These are phyloP conservation scores for Kryptolebias marmoratus DNA, from an alignment of 2,113 vertebrate species.

Conservation along the genomic window DNA sequence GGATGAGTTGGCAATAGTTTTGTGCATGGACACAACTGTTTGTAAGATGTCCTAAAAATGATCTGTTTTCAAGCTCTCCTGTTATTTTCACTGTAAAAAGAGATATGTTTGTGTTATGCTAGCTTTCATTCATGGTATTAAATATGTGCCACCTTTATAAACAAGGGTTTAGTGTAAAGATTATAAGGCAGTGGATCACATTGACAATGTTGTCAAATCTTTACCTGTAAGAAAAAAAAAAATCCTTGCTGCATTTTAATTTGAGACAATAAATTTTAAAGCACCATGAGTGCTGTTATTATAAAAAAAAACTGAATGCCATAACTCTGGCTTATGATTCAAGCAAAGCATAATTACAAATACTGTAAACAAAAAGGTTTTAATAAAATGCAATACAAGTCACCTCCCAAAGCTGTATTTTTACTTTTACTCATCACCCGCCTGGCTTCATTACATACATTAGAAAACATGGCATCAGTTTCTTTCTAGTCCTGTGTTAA, in stretches of 20 bases:
- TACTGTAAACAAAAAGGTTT: slow-evolving; percentile 4
- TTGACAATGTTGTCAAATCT: slow-evolving; percentile 14
- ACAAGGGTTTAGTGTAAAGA: background rate
- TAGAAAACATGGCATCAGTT: slow-evolving; percentile 41
- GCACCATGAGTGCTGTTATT: slow-evolving; percentile 43
- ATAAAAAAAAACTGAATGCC: slow-evolving; percentile 39
- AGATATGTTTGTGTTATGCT: background rate
- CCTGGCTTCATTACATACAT: slow-evolving; percentile 33
- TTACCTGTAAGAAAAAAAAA: slow-evolving; percentile 38
- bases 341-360: slow-evolving; percentile 48
- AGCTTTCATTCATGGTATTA: background rate
- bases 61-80: background rate
- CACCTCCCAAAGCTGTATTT: slow-evolving; percentile 32
- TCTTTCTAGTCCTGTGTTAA: slow-evolving; percentile 37
- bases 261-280: slow-evolving; percentile 54
- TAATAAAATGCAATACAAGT: slow-evolving; percentile 29
- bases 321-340: slow-evolving; percentile 43
- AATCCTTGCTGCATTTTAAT: slow-evolving; percentile 40
- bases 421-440: slow-evolving; percentile 12
- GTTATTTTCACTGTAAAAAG: background rate
- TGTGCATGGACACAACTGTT: background rate
- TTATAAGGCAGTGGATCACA: slow-evolving; percentile 8
- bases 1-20: slow-evolving; percentile 5
- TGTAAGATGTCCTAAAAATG: slow-evolving; percentile 1
- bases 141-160: background rate